A percentile compares a stretch with the other conserved stretches of the same genome.
These are phyloP conservation scores for Psilopsiagon aymara DNA, from an alignment of 2,113 vertebrate genomes.

Conservation along the genomic window DNA sequence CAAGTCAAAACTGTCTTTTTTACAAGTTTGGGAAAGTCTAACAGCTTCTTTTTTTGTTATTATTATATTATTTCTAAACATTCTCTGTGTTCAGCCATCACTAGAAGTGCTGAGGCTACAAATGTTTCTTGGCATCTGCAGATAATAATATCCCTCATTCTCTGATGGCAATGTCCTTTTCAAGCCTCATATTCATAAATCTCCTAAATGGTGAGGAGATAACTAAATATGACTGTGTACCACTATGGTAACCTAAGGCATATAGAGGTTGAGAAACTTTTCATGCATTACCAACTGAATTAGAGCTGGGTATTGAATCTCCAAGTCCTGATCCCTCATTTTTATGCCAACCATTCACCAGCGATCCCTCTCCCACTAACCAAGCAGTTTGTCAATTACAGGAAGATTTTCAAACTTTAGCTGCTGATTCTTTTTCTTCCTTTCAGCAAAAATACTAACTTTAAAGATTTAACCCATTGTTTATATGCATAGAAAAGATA, in stretches of 20 bases:
- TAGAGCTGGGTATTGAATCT: neutral
- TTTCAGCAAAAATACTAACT: neutral
- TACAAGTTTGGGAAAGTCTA: neutral
- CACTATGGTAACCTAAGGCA: neutral
- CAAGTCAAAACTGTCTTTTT: neutral
- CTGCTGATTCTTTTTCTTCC: neutral
- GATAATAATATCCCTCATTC: conserved; percentile 16
- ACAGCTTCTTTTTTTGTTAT: neutral
- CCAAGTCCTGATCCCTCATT: neutral
- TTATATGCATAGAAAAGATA: neutral
- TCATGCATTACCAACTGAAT: neutral
- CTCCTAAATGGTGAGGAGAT: neutral
- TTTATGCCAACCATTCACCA: neutral
- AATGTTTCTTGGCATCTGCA: conserved; percentile 51
- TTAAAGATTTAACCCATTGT: neutral
- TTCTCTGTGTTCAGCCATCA: neutral
- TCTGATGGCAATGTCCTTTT: conserved; percentile 15
- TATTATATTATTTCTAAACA: neutral
- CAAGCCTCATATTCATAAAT: conserved; percentile 16
- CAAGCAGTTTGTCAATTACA: neutral
- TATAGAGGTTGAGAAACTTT: neutral
- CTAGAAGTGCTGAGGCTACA: neutral
- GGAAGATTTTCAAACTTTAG: neutral
- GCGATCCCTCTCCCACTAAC: neutral
- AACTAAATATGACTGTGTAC: neutral